A percentile compares a stretch with the other conserved stretches of the same genome.
phyloP scores from a whole-genome alignment of 2,797 vertebrate species.

The Oreortyx pictus region DNA sequence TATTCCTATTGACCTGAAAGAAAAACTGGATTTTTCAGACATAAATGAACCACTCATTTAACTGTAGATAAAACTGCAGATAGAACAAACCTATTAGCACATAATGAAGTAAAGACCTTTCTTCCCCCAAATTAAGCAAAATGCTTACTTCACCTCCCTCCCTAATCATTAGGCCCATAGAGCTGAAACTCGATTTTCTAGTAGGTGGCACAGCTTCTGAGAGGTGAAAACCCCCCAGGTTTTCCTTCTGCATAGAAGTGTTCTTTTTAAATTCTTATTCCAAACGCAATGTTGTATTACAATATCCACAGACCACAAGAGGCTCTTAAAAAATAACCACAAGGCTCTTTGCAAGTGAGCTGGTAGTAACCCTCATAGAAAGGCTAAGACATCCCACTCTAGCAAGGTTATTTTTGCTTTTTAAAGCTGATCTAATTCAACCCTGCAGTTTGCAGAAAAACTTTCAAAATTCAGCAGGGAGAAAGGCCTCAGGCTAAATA shows the following conservation, averaged over 20 bases:
- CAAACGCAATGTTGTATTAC: neutral
- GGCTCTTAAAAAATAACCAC: neutral
- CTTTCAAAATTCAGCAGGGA: neutral
- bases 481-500: constrained; percentile 9
- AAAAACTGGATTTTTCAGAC: neutral
- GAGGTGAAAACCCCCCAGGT: neutral
- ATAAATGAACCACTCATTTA: neutral
- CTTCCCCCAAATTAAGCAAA: neutral
- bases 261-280: neutral
- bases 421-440: neutral
- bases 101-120: neutral
- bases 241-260: neutral
- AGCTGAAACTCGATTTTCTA: neutral
- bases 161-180: neutral
- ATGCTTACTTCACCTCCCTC: neutral
- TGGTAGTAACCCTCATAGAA: neutral
- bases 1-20: neutral
- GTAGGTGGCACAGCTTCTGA: neutral
- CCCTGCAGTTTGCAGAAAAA: neutral
- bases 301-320: neutral
- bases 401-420: neutral
- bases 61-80: neutral
- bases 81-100: neutral
- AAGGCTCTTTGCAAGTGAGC: neutral
- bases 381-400: neutral